Evolutionary conservation across 2,888 invertebrate genomes (phyloP).

Genomic region (Drosophila pseudotalamancana): DNA sequence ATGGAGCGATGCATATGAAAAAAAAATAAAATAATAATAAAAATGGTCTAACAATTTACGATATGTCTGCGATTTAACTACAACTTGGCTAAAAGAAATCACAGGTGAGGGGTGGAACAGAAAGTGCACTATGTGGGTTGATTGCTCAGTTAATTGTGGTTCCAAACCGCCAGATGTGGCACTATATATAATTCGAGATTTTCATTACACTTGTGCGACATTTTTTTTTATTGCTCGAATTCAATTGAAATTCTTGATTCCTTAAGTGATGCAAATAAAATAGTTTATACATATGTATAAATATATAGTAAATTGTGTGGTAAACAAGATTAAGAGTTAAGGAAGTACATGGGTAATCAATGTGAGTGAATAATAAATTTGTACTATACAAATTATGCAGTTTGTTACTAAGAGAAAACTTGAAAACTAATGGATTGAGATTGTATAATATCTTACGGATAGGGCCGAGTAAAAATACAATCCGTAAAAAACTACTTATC

Average conservation of each 20-base stretch:
- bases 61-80: slow-evolving; percentile 19
- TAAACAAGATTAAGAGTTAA: neutral
- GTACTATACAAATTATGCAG: too few relatives aligned
- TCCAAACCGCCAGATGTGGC: slow-evolving; percentile 6
- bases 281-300: neutral
- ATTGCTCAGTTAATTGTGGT: slow-evolving; percentile 53
- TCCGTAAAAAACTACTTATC: too few relatives aligned
- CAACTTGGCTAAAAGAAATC: slow-evolving; percentile 8
- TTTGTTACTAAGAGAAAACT: too few relatives aligned
- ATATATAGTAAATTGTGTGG: neutral
- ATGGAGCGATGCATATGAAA: slow-evolving; percentile 65
- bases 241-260: slow-evolving; percentile 38
- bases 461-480: too few relatives aligned
- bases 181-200: slow-evolving; percentile 19
- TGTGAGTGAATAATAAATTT: too few relatives aligned
- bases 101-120: neutral
- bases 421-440: too few relatives aligned
- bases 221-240: slow-evolving; percentile 69
- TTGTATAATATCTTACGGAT: too few relatives aligned
- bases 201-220: slow-evolving; percentile 25
- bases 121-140: slow-evolving; percentile 38
- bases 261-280: slow-evolving; percentile 19
- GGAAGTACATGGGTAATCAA: too few relatives aligned
- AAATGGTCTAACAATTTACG: slow-evolving; percentile 51
- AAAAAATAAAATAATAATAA: too few relatives aligned